Percentiles rank a stretch among this genome's conserved stretches.
Evolutionary conservation across 2,113 vertebrate genomes (phyloP).

Genomic region (Podocnemis expansa): DNA sequence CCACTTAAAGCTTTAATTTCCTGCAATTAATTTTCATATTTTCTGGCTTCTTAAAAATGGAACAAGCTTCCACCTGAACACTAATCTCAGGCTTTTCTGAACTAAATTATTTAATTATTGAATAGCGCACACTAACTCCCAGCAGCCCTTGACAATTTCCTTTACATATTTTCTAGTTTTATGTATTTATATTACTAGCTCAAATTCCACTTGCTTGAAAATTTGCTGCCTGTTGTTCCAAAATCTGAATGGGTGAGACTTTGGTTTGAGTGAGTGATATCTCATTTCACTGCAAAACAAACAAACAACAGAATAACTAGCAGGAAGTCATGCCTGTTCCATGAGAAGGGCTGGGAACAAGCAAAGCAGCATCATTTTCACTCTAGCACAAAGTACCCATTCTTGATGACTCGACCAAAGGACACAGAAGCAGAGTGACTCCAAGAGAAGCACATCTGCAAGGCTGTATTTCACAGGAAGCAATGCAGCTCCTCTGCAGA

Average conservation of each 20-base stretch:
- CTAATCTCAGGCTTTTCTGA: neutral
- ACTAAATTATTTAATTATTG: constrained; percentile 23
- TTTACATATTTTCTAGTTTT: neutral
- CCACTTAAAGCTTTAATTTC: constrained; percentile 65
- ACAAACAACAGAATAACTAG: constrained; percentile 57
- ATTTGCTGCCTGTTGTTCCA: neutral
- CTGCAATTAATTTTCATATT: constrained; percentile 38
- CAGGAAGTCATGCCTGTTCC: constrained; percentile 64
- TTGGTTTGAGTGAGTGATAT: constrained; percentile 5
- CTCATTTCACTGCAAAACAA: constrained; percentile 53
- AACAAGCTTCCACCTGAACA: constrained; percentile 29
- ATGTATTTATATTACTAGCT: neutral
- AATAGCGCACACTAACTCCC: neutral
- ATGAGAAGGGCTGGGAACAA: constrained; percentile 53
- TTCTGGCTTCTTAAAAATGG: constrained; percentile 1
- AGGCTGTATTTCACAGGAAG: constrained; percentile 79
- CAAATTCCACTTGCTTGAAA: constrained; percentile 34
- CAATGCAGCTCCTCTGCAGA: constrained; percentile 72
- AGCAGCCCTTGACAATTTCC: neutral
- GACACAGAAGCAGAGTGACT: constrained; percentile 51
- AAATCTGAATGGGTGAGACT: neutral
- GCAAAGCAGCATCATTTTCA: constrained; percentile 71
- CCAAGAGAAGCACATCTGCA: constrained; percentile 70
- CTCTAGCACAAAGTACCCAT: constrained; percentile 78
- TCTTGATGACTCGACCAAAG: constrained; percentile 72